Conservation (phyloP, 2,797 vertebrate species). For the Coendou prehensilis region DNA sequence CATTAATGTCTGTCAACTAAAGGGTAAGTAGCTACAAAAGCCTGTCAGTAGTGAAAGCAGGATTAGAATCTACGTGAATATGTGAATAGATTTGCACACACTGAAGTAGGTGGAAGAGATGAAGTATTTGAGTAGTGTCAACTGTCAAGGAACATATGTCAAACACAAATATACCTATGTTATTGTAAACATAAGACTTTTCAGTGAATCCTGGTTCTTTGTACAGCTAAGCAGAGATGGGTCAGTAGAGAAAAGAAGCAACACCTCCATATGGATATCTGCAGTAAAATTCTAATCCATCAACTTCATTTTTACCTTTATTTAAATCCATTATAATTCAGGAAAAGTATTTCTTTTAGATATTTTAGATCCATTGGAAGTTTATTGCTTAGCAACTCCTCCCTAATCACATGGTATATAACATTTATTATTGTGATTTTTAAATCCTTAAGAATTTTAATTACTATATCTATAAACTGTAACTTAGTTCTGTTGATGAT, state of each 20-base stretch:
- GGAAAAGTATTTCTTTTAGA: neutral
- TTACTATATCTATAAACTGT: neutral
- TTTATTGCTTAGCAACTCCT: neutral
- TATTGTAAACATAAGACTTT: neutral
- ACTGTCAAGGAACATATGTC: neutral
- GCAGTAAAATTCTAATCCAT: neutral
- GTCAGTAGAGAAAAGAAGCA: neutral
- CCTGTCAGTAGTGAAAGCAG: neutral
- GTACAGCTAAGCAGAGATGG: neutral
- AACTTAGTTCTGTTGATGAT: neutral
- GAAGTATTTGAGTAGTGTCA: neutral
- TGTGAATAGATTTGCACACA: neutral
- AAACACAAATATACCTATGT: neutral
- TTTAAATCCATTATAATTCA: neutral
- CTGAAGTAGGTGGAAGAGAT: neutral
- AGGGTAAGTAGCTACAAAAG: constrained; percentile 28
- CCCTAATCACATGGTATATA: neutral
- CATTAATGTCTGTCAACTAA: constrained; percentile 2
- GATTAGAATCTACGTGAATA: neutral
- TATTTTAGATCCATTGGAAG: neutral
- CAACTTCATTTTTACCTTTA: neutral
- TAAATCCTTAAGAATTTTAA: constrained; percentile 23
- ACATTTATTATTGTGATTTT: neutral
- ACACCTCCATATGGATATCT: neutral
- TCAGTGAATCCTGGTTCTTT: neutral